These are phyloP conservation scores for Chrysocyon brachyurus DNA, from an alignment of 2,797 vertebrate species.

Conservation along the genomic window DNA sequence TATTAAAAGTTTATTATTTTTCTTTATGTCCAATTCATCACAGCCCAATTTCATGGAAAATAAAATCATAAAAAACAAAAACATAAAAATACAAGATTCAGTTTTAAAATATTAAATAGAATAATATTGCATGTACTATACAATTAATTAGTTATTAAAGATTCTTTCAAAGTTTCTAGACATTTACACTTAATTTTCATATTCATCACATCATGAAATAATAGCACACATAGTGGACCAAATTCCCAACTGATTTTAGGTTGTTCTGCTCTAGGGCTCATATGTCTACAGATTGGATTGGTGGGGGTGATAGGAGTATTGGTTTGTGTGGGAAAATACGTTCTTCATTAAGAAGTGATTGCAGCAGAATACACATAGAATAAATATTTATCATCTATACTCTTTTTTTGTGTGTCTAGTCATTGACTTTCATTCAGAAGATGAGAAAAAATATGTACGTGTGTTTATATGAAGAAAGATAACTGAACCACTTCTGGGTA, in stretches of 20 bases:
- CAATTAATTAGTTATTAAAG: background rate
- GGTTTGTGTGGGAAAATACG: background rate
- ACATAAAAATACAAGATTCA: background rate
- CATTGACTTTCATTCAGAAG: background rate
- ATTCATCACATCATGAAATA: background rate
- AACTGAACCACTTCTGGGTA: background rate
- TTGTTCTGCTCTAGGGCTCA: background rate
- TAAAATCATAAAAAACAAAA: background rate
- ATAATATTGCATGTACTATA: background rate
- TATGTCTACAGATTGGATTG: background rate
- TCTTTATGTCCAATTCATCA: background rate
- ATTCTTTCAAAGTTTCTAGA: background rate
- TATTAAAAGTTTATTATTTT: background rate
- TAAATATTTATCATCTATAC: background rate
- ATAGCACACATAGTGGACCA: fast-evolving
- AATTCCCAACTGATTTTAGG: background rate
- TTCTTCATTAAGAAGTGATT: background rate
- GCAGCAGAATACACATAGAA: background rate
- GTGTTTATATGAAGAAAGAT: background rate
- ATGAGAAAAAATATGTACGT: background rate
- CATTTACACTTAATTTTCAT: background rate
- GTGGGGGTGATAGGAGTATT: background rate
- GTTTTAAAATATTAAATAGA: background rate
- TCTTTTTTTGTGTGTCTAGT: background rate
- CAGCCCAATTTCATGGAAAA: background rate